A percentile compares a stretch with the other conserved stretches of the same genome.
Conservation (phyloP, 1,140 invertebrate genomes). For the Melitaea cinxia region DNA sequence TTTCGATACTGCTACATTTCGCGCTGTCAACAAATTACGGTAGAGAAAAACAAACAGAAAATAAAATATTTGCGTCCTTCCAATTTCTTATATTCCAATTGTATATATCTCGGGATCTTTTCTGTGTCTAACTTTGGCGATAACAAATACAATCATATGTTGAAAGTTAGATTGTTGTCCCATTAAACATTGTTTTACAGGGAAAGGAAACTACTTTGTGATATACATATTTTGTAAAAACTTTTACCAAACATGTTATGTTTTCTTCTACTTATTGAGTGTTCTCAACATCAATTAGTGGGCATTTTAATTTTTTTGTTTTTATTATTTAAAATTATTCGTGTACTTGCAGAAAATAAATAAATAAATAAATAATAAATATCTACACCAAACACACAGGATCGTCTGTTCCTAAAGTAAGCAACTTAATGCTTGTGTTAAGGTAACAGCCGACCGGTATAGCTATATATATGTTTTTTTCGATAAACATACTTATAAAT, state of each 20-base stretch:
- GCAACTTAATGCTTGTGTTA: too few relatives aligned
- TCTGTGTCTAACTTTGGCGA: conserved; percentile 20
- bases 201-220: background rate
- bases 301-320: too few relatives aligned
- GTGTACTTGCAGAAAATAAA: too few relatives aligned
- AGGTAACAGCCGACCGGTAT: too few relatives aligned
- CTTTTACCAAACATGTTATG: background rate
- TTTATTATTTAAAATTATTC: too few relatives aligned
- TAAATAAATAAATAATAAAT: too few relatives aligned
- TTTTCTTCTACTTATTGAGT: too few relatives aligned
- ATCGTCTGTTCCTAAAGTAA: too few relatives aligned
- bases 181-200: conserved; percentile 11
- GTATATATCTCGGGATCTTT: conserved; percentile 16
- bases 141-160: conserved; percentile 35
- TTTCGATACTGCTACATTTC: background rate
- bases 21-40: background rate
- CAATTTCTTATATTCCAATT: conserved; percentile 12
- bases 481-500: too few relatives aligned
- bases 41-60: conserved; percentile 18
- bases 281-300: too few relatives aligned
- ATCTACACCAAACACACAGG: too few relatives aligned
- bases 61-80: conserved; percentile 15
- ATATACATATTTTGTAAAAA: background rate
- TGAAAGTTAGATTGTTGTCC: conserved; percentile 34
- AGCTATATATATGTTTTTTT: too few relatives aligned